phyloP scores from a whole-genome alignment of 2,888 invertebrate species.

The Cryptus viduatorius region DNA sequence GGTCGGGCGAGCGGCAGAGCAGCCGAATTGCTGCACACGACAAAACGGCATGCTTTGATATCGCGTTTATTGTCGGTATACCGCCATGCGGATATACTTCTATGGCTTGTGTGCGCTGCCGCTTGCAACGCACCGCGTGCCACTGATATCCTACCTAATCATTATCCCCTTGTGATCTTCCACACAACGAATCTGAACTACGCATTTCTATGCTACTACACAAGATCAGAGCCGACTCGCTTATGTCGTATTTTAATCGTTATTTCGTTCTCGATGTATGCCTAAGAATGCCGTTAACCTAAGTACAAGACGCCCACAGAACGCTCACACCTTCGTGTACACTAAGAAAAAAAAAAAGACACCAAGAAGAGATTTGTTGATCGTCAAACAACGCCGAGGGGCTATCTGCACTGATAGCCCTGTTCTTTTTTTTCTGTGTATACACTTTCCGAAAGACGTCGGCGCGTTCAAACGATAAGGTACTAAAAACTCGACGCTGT shows the following conservation, averaged over 20 bases:
- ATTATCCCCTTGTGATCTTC: neutral
- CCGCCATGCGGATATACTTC: neutral
- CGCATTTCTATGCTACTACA: neutral
- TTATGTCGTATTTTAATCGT: conserved; percentile 2
- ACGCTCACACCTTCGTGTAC: conserved; percentile 62
- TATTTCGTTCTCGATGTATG: conserved; percentile 24
- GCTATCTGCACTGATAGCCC: conserved; percentile 71
- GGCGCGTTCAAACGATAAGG: conserved; percentile 56
- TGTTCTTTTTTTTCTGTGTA: conserved; percentile 45
- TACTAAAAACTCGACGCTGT: neutral
- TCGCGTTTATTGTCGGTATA: conserved; percentile 74
- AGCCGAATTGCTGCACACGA: conserved; percentile 56
- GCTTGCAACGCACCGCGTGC: neutral
- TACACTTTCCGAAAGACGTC: conserved; percentile 40
- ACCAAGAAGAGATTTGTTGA: conserved; percentile 69
- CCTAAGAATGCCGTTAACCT: conserved; percentile 12
- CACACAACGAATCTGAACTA: neutral
- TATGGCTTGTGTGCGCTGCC: neutral
- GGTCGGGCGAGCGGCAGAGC: conserved; percentile 70
- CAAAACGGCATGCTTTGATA: conserved; percentile 69
- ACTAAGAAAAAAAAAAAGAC: conserved; percentile 54
- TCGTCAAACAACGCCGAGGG: conserved; percentile 66
- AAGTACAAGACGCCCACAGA: conserved; percentile 27
- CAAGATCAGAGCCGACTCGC: neutral
- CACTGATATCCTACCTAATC: conserved; percentile 7